These are phyloP conservation scores for Ranitomeya variabilis DNA, from an alignment of 2,113 vertebrate genomes.

Conservation along the genomic window DNA sequence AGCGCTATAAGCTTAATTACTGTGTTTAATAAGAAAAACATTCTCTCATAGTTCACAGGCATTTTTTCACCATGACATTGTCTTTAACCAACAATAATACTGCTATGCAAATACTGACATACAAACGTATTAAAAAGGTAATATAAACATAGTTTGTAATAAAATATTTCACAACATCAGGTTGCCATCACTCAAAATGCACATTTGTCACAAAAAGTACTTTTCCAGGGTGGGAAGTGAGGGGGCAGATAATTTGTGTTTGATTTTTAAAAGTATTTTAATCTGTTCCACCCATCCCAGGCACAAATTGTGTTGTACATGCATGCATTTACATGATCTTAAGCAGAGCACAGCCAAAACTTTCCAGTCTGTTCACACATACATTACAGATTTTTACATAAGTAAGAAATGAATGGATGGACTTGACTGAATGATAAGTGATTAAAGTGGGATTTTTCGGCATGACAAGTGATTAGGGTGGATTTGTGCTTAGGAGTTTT, in stretches of 20 bases:
- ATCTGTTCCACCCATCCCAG: constrained; percentile 45
- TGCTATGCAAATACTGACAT: constrained; percentile 34
- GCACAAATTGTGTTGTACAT: constrained; percentile 43
- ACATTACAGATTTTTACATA: constrained; percentile 31
- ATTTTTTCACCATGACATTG: constrained; percentile 14
- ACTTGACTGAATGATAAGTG: constrained; percentile 23
- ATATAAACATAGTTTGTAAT: constrained; percentile 30
- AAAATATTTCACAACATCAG: constrained; percentile 30
- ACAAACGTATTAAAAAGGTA: constrained; percentile 19
- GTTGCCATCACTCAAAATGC: constrained; percentile 32
- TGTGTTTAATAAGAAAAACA: constrained; percentile 39
- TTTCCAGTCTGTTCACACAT: constrained; percentile 49
- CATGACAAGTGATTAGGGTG: constrained; percentile 16
- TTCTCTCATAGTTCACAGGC: constrained; percentile 20
- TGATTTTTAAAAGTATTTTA: constrained; percentile 34
- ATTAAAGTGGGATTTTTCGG: constrained; percentile 27
- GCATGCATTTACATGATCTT: constrained; percentile 53
- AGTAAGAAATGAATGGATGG: background rate
- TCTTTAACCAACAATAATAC: constrained; percentile 26
- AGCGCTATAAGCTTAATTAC: constrained; percentile 16
- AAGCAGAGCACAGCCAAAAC: constrained; percentile 37
- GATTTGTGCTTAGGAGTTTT: constrained; percentile 10
- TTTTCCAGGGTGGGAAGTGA: constrained; percentile 52
- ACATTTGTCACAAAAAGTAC: constrained; percentile 10
- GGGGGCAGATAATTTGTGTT: constrained; percentile 51